Evolutionary conservation across 2,888 invertebrate species (phyloP).

Genomic region (Tricholauxania praeusta): DNA sequence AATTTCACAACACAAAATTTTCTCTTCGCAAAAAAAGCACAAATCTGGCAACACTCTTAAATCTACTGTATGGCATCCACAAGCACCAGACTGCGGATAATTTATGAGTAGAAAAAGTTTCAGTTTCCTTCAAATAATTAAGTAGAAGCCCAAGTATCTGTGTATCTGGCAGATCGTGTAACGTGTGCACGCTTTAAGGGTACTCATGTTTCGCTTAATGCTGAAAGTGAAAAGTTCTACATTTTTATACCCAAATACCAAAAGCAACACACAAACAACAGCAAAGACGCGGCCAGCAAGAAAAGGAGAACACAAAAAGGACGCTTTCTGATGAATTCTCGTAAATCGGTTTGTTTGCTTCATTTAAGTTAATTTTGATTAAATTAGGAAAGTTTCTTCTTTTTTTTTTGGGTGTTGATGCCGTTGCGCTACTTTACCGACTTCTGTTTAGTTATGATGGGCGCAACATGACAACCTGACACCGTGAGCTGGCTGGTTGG

Average conservation of each 20-base stretch:
- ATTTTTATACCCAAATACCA: too few species aligned
- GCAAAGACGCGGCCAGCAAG: too few species aligned
- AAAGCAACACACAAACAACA: too few species aligned
- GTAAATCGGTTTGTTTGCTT: conserved; percentile 14
- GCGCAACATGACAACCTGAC: conserved; percentile 1
- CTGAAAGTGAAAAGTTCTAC: neutral
- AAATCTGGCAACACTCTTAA: too few species aligned
- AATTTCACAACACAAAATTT: too few species aligned
- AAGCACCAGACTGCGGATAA: conserved; percentile 18
- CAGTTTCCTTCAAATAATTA: conserved; percentile 10
- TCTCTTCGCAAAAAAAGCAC: too few species aligned
- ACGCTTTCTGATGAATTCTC: neutral
- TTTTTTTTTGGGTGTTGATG: neutral
- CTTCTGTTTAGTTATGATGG: neutral
- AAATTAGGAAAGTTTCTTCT: conserved; percentile 11
- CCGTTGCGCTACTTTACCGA: neutral
- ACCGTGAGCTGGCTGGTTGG: neutral
- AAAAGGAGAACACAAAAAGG: too few species aligned
- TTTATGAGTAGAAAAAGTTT: conserved; percentile 15
- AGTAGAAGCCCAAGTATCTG: neutral
- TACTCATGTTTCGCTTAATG: neutral
- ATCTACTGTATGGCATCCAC: neutral
- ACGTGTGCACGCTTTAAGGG: neutral
- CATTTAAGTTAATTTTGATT: conserved; percentile 24
- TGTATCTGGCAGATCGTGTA: conserved; percentile 6